Percentiles rank a stretch among this genome's conserved stretches.
Conservation (phyloP, 2,113 vertebrate genomes). For the Abramis brama region DNA sequence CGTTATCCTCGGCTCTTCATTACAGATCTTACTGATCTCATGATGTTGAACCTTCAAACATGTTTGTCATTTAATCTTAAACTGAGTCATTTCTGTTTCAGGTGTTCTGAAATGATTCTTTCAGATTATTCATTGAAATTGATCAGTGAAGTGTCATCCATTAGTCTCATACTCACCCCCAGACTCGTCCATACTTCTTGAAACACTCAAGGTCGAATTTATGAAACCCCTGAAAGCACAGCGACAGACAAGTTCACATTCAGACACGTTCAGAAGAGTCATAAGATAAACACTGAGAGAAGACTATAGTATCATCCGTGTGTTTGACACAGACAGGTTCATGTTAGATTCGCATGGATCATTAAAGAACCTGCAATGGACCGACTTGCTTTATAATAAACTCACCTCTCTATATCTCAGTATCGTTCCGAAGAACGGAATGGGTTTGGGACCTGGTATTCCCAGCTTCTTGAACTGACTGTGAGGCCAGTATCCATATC, state of each 20-base stretch:
- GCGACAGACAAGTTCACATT: background rate
- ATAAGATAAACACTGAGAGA: background rate
- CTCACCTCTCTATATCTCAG: constrained; percentile 69
- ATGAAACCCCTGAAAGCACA: background rate
- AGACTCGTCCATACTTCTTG: background rate
- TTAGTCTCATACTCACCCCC: background rate
- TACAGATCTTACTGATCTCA: background rate
- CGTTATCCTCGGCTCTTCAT: background rate
- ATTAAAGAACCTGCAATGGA: no score
- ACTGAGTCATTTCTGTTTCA: background rate
- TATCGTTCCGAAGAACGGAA: constrained; percentile 75
- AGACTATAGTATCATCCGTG: no score
- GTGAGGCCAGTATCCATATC: constrained; percentile 66
- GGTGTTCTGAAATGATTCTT: background rate
- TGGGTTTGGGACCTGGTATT: constrained; percentile 73
- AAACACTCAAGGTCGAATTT: background rate
- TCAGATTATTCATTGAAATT: background rate
- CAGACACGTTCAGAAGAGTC: background rate
- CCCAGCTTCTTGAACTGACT: constrained; percentile 73
- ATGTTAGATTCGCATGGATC: no score
- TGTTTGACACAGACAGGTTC: no score
- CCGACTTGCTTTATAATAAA: constrained; percentile 19
- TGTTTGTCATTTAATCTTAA: background rate
- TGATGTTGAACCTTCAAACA: no score
- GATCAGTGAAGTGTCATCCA: background rate